Base-by-base conservation (phyloP, 2,888 invertebrate species). In the Melinopterus prodromus region DNA sequence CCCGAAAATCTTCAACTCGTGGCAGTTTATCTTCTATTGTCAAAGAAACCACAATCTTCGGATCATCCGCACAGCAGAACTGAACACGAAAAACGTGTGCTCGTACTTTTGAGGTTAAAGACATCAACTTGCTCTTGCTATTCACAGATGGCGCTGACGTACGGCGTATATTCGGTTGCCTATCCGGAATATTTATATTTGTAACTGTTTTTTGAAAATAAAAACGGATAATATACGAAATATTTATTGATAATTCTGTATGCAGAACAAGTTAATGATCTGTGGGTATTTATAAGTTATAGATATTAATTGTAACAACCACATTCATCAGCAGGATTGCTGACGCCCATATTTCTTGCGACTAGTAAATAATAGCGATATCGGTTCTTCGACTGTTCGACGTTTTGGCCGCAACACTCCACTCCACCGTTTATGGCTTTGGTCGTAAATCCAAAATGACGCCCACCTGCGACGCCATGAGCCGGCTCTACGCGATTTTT, bases 231-330 rank as follows among this genome's bases (percentile, higher is more conserved):
- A 26, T 26, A 1, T 26, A 26, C 26, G 3, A 26, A 26, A 26
- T 26, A 26, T 26, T 26, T 26, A 26, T 26, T 26, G 26, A 26
- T 26, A 26, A 26, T 26, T 26, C 26, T 26, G 3, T 1, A 26
- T 26, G 26, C 26, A 26, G 26, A 26, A 26, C 26, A 26, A 26
- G 26, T 26, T 26, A 26, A 26, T 26, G 26, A 26, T 26, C 3
- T 26, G 26, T 26, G 3, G 26, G 26, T 26, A 26, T 26, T 26
- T 26, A 26, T 26, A 26, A 26, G 26, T 26, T 26, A 26, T 26
- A 26, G 26, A 26, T 26, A 26, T 74, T 74, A 74, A 26, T 74
- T 74, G 37, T 74, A 74, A 74, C 74, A 74, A 26, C 74, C 74
- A 36, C 74, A 12, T 74, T 74, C 74, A 36, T 74, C 74, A 9